Base-by-base conservation (phyloP, 2,888 invertebrate species). In the Dolichopus griseipennis region DNA sequence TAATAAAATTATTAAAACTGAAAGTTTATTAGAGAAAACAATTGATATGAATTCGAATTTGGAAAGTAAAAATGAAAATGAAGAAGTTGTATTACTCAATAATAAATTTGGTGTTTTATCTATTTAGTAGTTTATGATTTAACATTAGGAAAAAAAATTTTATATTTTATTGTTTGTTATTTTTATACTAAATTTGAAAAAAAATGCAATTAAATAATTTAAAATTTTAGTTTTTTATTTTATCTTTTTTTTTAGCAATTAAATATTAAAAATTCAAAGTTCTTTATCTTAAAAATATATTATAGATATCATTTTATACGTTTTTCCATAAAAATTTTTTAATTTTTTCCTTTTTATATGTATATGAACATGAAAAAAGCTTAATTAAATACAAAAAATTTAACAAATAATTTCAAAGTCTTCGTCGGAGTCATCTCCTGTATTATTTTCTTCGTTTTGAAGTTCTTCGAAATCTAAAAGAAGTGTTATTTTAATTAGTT, bases 361-460 rank as follows among this genome's bases (percentile, higher is more conserved):
- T 52, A 52, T 52, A 52, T 52, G 52, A 12, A 52, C 52, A 52
- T 52, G 52, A 52, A 52, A 52, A 52, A 52, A 52, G 52, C 52
- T 52, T 18, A 52, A 52, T 18, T 52, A 52, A 52, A 18, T 52
- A 52, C 52, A 52, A 52, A 52, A 41, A 52, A 52, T 18, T 18
- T 52, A 52, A 52, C 52, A 52, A 78, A 92, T 86, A 75, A 92
- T 87, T 83, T 92, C 92, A 78, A 91, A 92, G 76, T 92, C 92
- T 73, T 90, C 90, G 75, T 92, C 92, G 3, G 92, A 92, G 75
- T 90, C 89, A 75, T 88, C 88, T 52, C 18, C 52, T 52, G 9
- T 52, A 73, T 85, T 86, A 1, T 73, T 82, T 71, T 86, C 86
- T 65, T 86, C 80, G 70, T 85, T 84, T 79, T 71, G 74, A 71